Base-by-base conservation (phyloP, 2,113 vertebrate genomes). In the Piliocolobus tephrosceles region DNA sequence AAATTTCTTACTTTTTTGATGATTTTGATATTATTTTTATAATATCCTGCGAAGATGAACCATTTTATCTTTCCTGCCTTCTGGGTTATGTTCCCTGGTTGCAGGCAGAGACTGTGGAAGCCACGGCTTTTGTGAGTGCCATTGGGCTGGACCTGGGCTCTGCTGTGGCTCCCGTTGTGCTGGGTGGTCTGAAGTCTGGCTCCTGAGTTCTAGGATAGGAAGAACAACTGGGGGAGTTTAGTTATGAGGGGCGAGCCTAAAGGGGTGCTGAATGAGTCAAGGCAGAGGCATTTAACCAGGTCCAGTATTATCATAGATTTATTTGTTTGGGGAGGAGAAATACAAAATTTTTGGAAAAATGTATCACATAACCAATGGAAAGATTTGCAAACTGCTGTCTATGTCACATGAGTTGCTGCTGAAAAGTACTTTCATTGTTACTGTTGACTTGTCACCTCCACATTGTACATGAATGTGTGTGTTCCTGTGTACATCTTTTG, bases 391-490 rank as follows among this genome's bases (percentile, higher is more conserved):
- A 66, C 7, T 43, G 16, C 20, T 27, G 40, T 38, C 40, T 68
- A 2, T 16, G 11, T 5, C 32, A 6, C 40, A 35, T 1, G 5
- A 82, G 18, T 27, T 38, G n/a, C 61, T 38, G 16, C 91, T 57
- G 52, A 52, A 64, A 64, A 17, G 17, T 16, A 11, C 64, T 75
- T 66, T 9, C 52, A 25, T 20, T 72, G 45, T 45, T 23, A 5
- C 3, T 0, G 4, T 25, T 38, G 22, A 23, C 16, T 43, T 20
- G 27, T 86, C 14, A 2, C 72, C 27, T 52, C 55, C 38, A 25
- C 12, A 13, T 12, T 14, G 1, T 20, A 13, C 6, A 22, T 13
- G 43, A 7, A 13, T 3, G 1, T 4, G 3, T 1, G 8, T 1
- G 8, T 35, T 27, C 4, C 23, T 10, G 11, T 23, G 16, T 22